Base-by-base conservation (phyloP, 2,797 vertebrate species). In the Cebuella pygmaea region DNA sequence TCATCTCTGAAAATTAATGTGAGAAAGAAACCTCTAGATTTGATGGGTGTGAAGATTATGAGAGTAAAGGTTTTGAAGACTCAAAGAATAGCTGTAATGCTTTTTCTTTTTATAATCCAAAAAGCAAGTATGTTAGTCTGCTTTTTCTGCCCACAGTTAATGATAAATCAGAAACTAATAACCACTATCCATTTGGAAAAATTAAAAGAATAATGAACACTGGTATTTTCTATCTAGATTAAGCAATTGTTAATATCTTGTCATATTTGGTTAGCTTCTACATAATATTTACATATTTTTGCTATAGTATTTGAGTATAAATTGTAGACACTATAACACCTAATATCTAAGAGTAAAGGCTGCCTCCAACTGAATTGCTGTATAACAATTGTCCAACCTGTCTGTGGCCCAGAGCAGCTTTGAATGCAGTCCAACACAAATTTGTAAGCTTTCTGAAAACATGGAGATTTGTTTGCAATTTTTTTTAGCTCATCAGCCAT, bases 71-170 rank as follows among this genome's bases (percentile, higher is more conserved):
- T 70, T 94, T 75, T 50, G 30, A 91, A 91, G 57, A 91, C 24
- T 70, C 57, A 55, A 10, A 10, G 33, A 39, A 76, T 41, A 10
- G 27, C n/a, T 57, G 0, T 90, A 57, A 75, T 67, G 33, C 27
- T 41, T 95, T 91, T 91, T 61, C 74, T 80, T 88, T 88, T 67
- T 26, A 72, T 89, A 93, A 72, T 39, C 17, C n/a, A 30, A 79
- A 88, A 83, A 93, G 33, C 20, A 80, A 20, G 22, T 52, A 30
- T n/a, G 33, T 81, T 80, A 76, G n/a, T 87, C 26, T 82, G 17
- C 22, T 84, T 84, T 83, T 93, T 78, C 46, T 70, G 79, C 22
- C 50, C 48, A 33, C 33, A 70, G 70, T 57, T 88, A 48, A 50
- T 78, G 26, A n/a, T 81, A 80, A 85, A 64, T 85, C 81, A 81